Percentiles rank a stretch among this genome's conserved stretches.
Evolutionary conservation across 2,888 invertebrate species (phyloP).

Genomic region (Tanypteryx hageni): DNA sequence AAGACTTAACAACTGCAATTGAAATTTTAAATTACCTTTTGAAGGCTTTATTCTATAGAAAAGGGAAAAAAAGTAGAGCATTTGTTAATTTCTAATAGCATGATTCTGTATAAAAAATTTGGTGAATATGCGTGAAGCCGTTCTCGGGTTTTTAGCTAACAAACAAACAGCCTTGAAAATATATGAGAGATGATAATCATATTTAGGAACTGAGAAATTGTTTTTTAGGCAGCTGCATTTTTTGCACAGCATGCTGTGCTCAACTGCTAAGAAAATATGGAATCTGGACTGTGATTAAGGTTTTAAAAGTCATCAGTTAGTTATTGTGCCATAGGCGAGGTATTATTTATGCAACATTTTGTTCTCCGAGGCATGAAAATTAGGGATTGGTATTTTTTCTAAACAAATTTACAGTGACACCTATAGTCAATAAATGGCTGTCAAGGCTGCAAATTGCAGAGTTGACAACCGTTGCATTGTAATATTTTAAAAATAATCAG

Average conservation of each 20-base stretch:
- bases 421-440: background rate
- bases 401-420: conserved; percentile 2
- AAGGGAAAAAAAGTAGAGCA: no score
- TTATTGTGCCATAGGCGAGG: background rate
- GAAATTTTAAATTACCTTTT: no score
- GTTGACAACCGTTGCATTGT: background rate
- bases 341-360: background rate
- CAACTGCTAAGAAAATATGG: background rate
- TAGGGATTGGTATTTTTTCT: conserved; percentile 33
- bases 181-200: no score
- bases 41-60: no score
- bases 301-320: background rate
- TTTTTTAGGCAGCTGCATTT: background rate
- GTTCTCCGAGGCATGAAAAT: background rate
- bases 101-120: no score
- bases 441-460: background rate
- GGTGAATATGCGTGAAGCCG: no score
- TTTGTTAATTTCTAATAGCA: no score
- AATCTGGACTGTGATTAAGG: background rate
- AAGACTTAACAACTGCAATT: no score
- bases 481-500: background rate
- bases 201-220: background rate
- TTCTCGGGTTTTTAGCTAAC: no score
- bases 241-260: background rate
- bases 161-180: no score